A percentile compares a stretch with the other conserved stretches of the same genome.
These are phyloP conservation scores for Enhydra lutris DNA, from an alignment of 2,113 vertebrate species.

Conservation along the genomic window DNA sequence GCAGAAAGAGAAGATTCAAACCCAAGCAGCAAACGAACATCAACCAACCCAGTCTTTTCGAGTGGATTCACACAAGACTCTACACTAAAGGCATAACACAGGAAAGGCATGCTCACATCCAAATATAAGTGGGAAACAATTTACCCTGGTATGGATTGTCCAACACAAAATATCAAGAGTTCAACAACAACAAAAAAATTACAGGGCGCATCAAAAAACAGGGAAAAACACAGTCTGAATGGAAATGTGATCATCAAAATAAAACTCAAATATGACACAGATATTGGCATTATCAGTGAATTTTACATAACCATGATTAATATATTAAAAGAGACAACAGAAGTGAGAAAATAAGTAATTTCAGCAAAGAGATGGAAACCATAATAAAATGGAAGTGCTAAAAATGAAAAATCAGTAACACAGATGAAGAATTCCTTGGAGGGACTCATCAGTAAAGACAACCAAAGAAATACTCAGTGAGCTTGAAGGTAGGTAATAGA, in stretches of 20 bases:
- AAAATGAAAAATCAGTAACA: neutral
- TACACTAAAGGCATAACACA: neutral
- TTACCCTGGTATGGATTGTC: neutral
- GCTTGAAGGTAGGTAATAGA: neutral
- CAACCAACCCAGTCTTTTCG: too few species aligned
- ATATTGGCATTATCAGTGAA: neutral
- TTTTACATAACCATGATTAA: neutral
- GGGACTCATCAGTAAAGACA: neutral
- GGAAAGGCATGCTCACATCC: neutral
- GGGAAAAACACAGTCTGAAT: neutral
- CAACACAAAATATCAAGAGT: neutral
- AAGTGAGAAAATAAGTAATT: neutral
- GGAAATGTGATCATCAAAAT: neutral
- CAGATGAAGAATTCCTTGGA: neutral
- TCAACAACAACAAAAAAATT: neutral
- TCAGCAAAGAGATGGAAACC: neutral
- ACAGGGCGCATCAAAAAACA: neutral
- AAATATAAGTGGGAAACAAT: neutral
- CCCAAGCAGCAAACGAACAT: neutral
- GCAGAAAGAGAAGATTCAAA: neutral
- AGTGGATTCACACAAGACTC: neutral
- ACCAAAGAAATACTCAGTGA: neutral
- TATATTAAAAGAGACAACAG: neutral
- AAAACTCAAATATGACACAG: neutral
- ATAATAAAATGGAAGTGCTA: neutral